Evolutionary conservation across 2,888 invertebrate genomes (phyloP), one percentile per base, ranked within the genome.

Genomic region (Trachelus stipa): DNA sequence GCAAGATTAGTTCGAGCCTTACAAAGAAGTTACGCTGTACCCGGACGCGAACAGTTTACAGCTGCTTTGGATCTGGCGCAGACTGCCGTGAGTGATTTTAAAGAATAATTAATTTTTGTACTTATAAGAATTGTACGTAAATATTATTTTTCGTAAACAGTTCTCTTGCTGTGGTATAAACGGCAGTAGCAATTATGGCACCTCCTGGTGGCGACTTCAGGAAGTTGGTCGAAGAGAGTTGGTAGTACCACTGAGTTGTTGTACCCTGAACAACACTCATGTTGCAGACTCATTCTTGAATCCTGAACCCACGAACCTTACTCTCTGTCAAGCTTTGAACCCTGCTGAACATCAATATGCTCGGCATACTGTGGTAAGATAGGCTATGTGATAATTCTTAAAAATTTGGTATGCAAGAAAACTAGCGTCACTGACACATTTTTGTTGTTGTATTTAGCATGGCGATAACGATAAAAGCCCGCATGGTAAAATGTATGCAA

Each of bases 151-250:
- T 15, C 40, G 40, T 40, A 91, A 92, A 35, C 90, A 96, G 96
- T 94, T 96, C 88, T 93, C 95, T 79, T 97, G 97, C 88, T 97
- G 97, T 90, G 97, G 96, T 35, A 95, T 97, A 90, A 94, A 94
- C 74, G 95, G 95, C 84, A 95, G 96, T 11, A 94, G 94, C 80
- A 96, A 97, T 92, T 97, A 96, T 91, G 96, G 96, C 87, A 95
- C 95, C 84, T 96, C 97, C 0, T 92, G 95, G 88, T 97, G 97
- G 97, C 94, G 96, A 82, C 92, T 96, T 75, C 95, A 96, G 86
- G 93, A 95, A 81, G 93, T 95, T 71, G 96, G 96, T 0, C 95
- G 95, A 81, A 93, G 94, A 79, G 95, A 95, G 76, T 92, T 95
- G 91, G 92, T 94, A 0, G 95, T 95, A 34, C 96, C 96, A 69